These are phyloP conservation scores for Homarus gammarus DNA, from an alignment of 2,888 invertebrate genomes.

Conservation along the genomic window DNA sequence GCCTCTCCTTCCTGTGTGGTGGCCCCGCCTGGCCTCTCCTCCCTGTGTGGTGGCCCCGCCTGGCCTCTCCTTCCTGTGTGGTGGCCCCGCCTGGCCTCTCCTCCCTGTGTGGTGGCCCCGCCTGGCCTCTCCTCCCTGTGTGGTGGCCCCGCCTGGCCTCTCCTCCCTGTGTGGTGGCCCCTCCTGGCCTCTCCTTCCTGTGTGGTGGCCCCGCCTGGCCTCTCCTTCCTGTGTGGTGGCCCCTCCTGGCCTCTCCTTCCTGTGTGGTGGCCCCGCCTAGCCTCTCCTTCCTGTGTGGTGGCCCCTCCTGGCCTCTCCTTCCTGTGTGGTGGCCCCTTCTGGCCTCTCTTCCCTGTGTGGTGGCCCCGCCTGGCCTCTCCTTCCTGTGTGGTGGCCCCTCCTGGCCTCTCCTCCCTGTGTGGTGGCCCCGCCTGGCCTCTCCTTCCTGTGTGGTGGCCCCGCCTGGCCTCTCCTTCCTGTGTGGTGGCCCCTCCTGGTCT, in stretches of 20 bases:
- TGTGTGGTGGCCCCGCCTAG: background rate
- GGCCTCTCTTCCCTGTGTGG: too few species aligned
- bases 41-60: background rate
- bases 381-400: background rate
- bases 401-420: background rate
- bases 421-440: background rate
- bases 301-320: too few species aligned
- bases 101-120: too few species aligned
- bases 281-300: background rate
- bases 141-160: background rate
- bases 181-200: background rate
- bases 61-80: slow-evolving; percentile 12
- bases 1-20: too few species aligned
- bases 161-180: background rate
- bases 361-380: too few species aligned
- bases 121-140: too few species aligned
- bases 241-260: background rate
- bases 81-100: too few species aligned
- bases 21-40: too few species aligned
- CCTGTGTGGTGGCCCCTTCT: too few species aligned
- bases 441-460: background rate
- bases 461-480: background rate
- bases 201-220: background rate
- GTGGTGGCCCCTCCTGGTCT: background rate
- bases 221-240: background rate